phyloP scores from a whole-genome alignment of 2,113 vertebrate genomes.

The Atrichornis clamosus region DNA sequence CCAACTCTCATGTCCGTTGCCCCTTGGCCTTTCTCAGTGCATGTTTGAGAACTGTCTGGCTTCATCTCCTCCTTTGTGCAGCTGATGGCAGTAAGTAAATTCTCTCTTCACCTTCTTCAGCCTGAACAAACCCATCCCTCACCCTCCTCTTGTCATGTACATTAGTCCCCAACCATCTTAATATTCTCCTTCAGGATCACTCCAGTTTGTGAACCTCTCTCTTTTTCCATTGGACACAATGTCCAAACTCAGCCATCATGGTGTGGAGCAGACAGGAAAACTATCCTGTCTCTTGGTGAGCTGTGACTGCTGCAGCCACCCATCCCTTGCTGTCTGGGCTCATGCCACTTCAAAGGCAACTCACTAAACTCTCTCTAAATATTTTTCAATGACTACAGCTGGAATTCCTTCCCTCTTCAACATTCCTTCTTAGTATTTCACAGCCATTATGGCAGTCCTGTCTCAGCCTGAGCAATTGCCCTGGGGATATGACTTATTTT shows the following conservation, averaged over 20 bases:
- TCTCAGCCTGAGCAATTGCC: neutral
- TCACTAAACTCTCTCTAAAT: neutral
- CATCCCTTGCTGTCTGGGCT: neutral
- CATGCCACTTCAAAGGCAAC: neutral
- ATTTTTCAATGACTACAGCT: neutral
- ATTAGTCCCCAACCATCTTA: neutral
- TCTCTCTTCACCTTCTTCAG: neutral
- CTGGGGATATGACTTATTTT: neutral
- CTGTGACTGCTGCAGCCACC: neutral
- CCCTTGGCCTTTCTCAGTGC: neutral
- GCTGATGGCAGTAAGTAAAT: neutral
- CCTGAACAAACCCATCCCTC: neutral
- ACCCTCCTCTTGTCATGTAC: neutral
- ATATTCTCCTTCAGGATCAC: neutral
- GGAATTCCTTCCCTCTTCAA: neutral
- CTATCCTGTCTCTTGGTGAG: neutral
- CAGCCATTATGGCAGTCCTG: neutral
- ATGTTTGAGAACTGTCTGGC: neutral
- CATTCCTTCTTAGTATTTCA: neutral
- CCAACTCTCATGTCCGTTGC: neutral
- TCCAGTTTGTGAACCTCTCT: neutral
- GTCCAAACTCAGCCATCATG: neutral
- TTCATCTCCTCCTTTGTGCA: neutral
- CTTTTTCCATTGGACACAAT: neutral
- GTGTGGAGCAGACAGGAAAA: neutral